Evolutionary conservation across 2,113 vertebrate genomes (phyloP).

Genomic region (Eonycteris spelaea): DNA sequence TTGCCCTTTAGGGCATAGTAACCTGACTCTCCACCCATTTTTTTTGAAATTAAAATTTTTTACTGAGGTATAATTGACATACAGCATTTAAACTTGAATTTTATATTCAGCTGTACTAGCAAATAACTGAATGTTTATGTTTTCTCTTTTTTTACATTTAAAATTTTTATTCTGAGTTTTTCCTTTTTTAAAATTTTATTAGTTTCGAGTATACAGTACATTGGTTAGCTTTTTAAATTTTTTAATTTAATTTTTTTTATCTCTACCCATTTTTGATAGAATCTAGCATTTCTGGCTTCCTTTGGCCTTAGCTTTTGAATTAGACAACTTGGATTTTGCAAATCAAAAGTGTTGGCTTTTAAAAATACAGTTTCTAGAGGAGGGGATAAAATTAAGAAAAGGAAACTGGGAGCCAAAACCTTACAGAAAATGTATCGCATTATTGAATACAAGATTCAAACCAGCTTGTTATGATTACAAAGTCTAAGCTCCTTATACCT

Average conservation of each 20-base stretch:
- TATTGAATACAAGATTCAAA: not conserved
- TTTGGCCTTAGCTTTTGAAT: conserved; percentile 13
- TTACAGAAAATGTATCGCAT: not conserved
- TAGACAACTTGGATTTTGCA: not conserved
- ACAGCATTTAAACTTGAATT: too few species aligned
- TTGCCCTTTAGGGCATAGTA: not conserved
- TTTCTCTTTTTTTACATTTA: too few species aligned
- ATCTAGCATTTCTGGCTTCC: not conserved
- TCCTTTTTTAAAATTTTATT: too few species aligned
- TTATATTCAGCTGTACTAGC: too few species aligned
- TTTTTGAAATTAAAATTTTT: too few species aligned
- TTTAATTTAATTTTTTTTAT: too few species aligned
- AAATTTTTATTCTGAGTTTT: too few species aligned
- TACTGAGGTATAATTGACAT: too few species aligned
- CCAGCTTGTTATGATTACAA: not conserved
- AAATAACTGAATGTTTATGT: too few species aligned
- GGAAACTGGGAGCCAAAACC: not conserved
- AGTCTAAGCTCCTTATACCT: not conserved
- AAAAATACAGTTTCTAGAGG: not conserved
- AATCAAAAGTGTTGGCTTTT: not conserved
- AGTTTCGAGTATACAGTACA: too few species aligned
- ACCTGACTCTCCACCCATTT: not conserved
- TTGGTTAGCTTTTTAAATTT: too few species aligned
- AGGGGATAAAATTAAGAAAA: not conserved
- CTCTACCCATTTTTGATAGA: not conserved